phyloP scores from a whole-genome alignment of 2,888 invertebrate genomes.

The Caradrina kadenii region DNA sequence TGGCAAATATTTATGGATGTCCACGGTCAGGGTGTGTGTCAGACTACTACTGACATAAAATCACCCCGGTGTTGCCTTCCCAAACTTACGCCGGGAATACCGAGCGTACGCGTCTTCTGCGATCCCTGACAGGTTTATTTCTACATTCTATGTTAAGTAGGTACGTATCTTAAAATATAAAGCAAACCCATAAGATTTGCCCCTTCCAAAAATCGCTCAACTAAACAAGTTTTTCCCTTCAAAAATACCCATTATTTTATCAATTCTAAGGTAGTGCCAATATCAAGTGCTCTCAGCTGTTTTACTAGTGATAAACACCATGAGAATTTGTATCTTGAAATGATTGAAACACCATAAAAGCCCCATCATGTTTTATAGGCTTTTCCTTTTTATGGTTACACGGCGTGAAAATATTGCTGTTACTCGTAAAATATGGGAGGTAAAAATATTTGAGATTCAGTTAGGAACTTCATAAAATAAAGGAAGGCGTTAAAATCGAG shows the following conservation, averaged over 20 bases:
- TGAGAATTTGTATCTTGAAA: constrained; percentile 63
- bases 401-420: constrained; percentile 54
- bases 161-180: too few relatives aligned
- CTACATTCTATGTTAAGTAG: too few relatives aligned
- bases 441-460: constrained; percentile 52
- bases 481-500: constrained; percentile 41
- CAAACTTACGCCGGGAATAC: too few relatives aligned
- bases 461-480: constrained; percentile 59
- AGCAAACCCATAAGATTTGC: too few relatives aligned
- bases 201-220: too few relatives aligned
- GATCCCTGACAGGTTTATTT: too few relatives aligned
- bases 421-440: constrained; percentile 51
- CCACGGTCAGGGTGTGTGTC: too few relatives aligned
- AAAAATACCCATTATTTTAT: constrained; percentile 12
- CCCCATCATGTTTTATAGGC: constrained; percentile 57
- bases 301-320: constrained; percentile 51
- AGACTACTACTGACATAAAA: too few relatives aligned
- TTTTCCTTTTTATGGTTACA: constrained; percentile 58
- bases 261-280: constrained; percentile 2
- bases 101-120: too few relatives aligned
- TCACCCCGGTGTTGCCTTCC: too few relatives aligned
- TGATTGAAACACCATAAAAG: constrained; percentile 63
- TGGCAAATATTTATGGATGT: too few relatives aligned
- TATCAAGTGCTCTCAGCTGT: constrained; percentile 29
- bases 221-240: too few relatives aligned